Percentiles rank a stretch among this genome's conserved stretches.
Evolutionary conservation across 1,140 invertebrate genomes (phyloP).

Genomic region (Oncopodura yosiiana): DNA sequence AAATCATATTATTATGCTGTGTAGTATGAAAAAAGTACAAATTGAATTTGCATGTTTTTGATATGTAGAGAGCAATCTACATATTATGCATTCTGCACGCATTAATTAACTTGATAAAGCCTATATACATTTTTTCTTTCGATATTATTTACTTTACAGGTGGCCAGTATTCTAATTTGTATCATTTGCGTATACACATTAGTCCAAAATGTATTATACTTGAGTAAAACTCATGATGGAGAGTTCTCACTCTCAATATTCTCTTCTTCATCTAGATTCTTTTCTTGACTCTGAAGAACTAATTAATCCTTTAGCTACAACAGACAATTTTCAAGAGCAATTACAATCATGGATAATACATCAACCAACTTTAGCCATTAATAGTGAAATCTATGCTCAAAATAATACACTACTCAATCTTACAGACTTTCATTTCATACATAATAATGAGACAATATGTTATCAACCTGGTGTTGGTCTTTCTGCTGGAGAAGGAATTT

Average conservation of each 20-base stretch:
- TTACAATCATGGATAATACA: slow-evolving; percentile 23
- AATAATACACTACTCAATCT: slow-evolving; percentile 13
- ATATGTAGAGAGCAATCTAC: not conserved
- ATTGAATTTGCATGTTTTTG: not conserved
- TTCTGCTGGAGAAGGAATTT: slow-evolving; percentile 17
- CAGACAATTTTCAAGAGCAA: slow-evolving; percentile 21
- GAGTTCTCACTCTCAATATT: not conserved
- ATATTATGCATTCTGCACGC: not conserved
- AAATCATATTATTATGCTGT: not conserved
- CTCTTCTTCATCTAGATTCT: not conserved
- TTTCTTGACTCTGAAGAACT: too few relatives aligned
- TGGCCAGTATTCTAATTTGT: slow-evolving; percentile 25
- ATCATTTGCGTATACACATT: slow-evolving; percentile 27
- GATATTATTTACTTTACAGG: slow-evolving; percentile 9
- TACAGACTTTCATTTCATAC: slow-evolving; percentile 21
- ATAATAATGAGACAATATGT: slow-evolving; percentile 28
- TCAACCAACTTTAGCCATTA: not conserved
- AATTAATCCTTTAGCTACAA: not conserved
- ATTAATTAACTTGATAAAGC: not conserved
- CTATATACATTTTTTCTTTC: not conserved
- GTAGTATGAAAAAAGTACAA: not conserved
- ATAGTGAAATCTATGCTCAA: not conserved
- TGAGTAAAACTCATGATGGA: not conserved
- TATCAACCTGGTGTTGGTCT: not conserved
- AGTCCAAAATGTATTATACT: slow-evolving; percentile 25